A percentile compares a stretch with the other conserved stretches of the same genome.
These are phyloP conservation scores for Molossus molossus DNA, from an alignment of 2,797 vertebrate species.

Conservation along the genomic window DNA sequence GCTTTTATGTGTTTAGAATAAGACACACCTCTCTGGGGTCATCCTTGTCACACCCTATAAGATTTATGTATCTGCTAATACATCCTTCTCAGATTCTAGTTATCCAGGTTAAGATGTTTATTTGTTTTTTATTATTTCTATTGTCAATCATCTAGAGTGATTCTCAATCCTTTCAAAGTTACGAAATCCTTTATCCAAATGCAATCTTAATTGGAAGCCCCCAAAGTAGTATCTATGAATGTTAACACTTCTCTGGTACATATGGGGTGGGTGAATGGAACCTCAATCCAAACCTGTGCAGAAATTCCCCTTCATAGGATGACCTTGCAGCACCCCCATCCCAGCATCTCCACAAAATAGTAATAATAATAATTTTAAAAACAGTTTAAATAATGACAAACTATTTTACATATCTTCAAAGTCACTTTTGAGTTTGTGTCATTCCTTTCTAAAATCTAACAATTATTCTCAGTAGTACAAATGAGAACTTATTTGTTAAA, in stretches of 20 bases:
- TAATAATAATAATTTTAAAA: background rate
- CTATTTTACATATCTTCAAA: background rate
- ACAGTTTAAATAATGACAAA: background rate
- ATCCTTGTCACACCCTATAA: background rate
- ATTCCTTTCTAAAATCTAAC: background rate
- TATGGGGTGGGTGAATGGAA: background rate
- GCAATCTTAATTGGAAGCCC: background rate
- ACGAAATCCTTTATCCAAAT: background rate
- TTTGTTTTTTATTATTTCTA: background rate
- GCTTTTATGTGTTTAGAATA: background rate
- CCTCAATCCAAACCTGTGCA: background rate
- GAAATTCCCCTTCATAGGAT: background rate
- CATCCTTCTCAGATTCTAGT: background rate
- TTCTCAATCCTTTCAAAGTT: background rate
- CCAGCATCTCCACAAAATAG: background rate
- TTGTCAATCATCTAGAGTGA: background rate
- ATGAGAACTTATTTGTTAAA: background rate
- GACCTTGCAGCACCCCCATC: accelerated
- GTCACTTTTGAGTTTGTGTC: slow-evolving; percentile 25
- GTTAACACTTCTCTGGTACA: background rate
- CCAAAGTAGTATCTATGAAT: background rate
- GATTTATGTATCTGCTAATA: background rate
- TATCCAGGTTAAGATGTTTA: background rate
- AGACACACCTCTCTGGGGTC: background rate
- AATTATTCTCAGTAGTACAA: background rate